Base-by-base conservation (phyloP, 1,140 invertebrate species). In the Telenomus remus region DNA sequence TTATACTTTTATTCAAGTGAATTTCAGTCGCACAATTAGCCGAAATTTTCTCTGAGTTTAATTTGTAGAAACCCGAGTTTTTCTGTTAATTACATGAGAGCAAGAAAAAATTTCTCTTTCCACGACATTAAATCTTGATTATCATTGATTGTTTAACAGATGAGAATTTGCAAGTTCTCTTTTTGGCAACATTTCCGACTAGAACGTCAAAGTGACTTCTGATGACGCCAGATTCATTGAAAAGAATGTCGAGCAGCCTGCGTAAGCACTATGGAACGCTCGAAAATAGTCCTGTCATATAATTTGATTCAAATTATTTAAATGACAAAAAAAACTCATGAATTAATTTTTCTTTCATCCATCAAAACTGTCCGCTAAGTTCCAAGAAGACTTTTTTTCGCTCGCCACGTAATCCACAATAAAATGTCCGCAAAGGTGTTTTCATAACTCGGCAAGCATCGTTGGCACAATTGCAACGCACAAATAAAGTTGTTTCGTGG, bases 151-250 rank as follows among this genome's bases (percentile, higher is more conserved):
- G 19, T 27, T 27, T 53, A 63, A 46, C 34, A 27, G 27, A 2
- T 37, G 11, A 39, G 13, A 35, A 2, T 6, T 7, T 6, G 6
- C 60, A 8, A 47, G 43, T 61, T 59, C 66, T 61, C n/a, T 19
- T 55, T 35, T 70, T 70, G 66, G 50, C 57, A 70, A 15, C 16
- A 37, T 60, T 70, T 61, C 50, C 50, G 50, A 61, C 34, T 35
- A 47, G 48, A 14, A 61, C 57, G 51, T 70, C 66, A 70, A 70
- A 61, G 44, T 70, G 50, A 55, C 48, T 61, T 70, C 56, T 70
- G 66, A n/a, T n/a, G n/a, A 70, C 66, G 66, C 57, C 56, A 59
- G 49, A 49, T 60, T 69, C 65, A 69, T 55, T 61, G 66, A 61
- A 61, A 70, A 70, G 65, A 69, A 54, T 55, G 55, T 44, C 63